Percentiles rank a stretch among this genome's conserved stretches.
phyloP scores from a whole-genome alignment of 2,888 invertebrate genomes.

The Linhomoeus sp. region DNA sequence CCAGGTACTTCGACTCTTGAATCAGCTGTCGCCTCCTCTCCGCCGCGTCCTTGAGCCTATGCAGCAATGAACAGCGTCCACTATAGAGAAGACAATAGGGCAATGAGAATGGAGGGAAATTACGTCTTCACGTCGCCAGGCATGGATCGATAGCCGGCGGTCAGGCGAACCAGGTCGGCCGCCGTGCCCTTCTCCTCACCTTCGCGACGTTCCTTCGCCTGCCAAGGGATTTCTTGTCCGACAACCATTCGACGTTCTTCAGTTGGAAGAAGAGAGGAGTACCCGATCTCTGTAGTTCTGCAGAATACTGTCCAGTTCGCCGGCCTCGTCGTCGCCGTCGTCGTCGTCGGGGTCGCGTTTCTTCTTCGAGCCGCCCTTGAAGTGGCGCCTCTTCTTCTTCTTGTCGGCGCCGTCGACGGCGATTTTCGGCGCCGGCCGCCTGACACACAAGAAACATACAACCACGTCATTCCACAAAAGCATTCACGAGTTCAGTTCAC shows the following conservation, averaged over 20 bases:
- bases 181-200: slow-evolving; percentile 40
- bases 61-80: slow-evolving; percentile 2
- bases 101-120: slow-evolving; percentile 11
- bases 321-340: slow-evolving; percentile 18
- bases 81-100: slow-evolving; percentile 5
- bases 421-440: neutral
- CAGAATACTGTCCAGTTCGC: slow-evolving; percentile 18
- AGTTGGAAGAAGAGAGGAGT: neutral
- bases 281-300: slow-evolving; percentile 29
- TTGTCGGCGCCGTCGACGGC: too few relatives aligned
- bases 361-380: neutral
- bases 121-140: slow-evolving; percentile 86
- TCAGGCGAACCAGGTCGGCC: slow-evolving; percentile 44
- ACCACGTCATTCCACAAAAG: neutral
- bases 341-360: slow-evolving; percentile 14
- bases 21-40: slow-evolving; percentile 84
- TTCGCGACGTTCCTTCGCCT: slow-evolving; percentile 66
- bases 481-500: neutral
- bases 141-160: slow-evolving; percentile 71
- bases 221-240: too few relatives aligned
- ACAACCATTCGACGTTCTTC: too few relatives aligned
- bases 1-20: slow-evolving; percentile 94
- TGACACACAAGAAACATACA: neutral
- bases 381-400: neutral
- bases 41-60: slow-evolving; percentile 48